These are phyloP conservation scores for Pocillopora damicornis DNA, from an alignment of 64 coral and sea anemone species.

Conservation along the genomic window DNA sequence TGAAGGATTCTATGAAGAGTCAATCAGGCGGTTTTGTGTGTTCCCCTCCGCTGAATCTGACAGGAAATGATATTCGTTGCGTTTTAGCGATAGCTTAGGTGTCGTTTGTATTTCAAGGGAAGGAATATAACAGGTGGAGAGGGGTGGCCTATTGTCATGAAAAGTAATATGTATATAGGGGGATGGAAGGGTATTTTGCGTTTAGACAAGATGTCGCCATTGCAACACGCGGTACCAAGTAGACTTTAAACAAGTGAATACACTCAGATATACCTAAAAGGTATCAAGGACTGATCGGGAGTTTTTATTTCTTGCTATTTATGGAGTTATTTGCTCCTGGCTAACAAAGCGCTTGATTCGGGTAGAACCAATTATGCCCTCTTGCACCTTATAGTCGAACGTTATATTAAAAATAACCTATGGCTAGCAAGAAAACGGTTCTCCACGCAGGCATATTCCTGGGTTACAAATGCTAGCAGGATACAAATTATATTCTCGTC, in stretches of 20 bases:
- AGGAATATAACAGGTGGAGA: slow-evolving; percentile 11
- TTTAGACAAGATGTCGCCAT: neutral
- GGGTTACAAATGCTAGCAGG: no score
- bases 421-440: no score
- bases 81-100: slow-evolving; percentile 4
- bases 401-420: no score
- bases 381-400: neutral
- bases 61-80: neutral
- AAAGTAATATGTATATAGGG: neutral
- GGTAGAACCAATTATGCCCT: neutral
- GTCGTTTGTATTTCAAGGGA: neutral
- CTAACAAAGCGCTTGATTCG: neutral
- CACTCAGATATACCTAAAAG: no score
- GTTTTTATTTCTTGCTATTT: neutral
- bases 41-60: neutral
- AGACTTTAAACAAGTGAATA: neutral
- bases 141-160: slow-evolving; percentile 14
- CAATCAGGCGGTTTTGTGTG: neutral
- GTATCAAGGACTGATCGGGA: no score
- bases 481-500: no score
- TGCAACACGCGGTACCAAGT: neutral
- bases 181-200: neutral
- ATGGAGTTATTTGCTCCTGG: neutral
- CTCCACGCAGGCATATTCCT: no score
- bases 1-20: neutral